Conservation (phyloP, 2,888 invertebrate species). For the Ceratothoa steindachneri region DNA sequence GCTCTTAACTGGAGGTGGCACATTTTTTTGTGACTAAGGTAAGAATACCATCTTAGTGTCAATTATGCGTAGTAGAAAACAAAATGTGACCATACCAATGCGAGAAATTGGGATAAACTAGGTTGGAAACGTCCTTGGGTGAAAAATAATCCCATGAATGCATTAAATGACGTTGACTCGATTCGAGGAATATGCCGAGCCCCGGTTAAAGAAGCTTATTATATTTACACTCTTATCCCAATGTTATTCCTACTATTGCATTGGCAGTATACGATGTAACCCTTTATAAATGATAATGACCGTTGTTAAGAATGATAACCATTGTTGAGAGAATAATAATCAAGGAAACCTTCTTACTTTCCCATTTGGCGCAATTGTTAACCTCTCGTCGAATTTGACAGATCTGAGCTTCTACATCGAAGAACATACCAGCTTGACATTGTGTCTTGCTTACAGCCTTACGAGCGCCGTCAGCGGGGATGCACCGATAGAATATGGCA, state of each 20-base stretch:
- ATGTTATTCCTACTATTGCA: not conserved
- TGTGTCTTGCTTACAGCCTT: conserved; percentile 10
- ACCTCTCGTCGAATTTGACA: conserved; percentile 28
- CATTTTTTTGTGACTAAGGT: no score
- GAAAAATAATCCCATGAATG: no score
- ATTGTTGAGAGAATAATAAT: not conserved
- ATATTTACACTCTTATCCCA: not conserved
- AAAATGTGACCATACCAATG: no score
- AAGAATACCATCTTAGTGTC: not conserved
- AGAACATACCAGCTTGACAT: conserved; percentile 30
- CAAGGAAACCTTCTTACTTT: conserved; percentile 34
- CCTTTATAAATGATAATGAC: no score
- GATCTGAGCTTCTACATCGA: conserved; percentile 35
- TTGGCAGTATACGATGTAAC: not conserved
- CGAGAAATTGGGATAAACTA: no score
- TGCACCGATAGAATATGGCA: conserved; percentile 29
- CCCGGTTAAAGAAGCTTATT: no score
- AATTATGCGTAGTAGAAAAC: not conserved
- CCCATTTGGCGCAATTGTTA: conserved; percentile 26
- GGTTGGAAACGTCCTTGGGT: no score
- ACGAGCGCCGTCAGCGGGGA: conserved; percentile 22
- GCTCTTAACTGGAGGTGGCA: no score
- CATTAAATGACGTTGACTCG: no score
- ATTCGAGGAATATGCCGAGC: no score
- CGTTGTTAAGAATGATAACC: not conserved